Percentiles rank a stretch among this genome's conserved stretches.
phyloP scores from a whole-genome alignment of 2,113 vertebrate genomes.

The Chiloscyllium plagiosum region DNA sequence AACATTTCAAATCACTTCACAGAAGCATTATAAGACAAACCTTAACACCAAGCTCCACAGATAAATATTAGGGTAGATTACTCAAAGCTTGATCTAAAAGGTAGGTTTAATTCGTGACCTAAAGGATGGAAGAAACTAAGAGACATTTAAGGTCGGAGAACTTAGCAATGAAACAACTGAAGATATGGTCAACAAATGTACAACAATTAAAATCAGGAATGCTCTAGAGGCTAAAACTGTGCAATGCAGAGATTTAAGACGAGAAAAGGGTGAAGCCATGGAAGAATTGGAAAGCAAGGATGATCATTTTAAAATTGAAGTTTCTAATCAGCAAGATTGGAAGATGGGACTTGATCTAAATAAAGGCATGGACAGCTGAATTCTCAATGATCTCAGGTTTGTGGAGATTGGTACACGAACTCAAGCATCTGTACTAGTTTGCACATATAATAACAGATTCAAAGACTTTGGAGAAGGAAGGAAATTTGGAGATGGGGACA shows the following conservation, averaged over 20 bases:
- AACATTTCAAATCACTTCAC: background rate
- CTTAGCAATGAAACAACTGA: background rate
- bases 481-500: background rate
- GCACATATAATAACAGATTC: background rate
- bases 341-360: background rate
- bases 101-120: background rate
- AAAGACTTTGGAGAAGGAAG: background rate
- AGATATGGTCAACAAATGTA: too few species aligned
- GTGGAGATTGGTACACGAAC: background rate
- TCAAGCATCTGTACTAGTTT: too few species aligned
- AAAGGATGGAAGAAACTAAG: background rate
- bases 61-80: background rate
- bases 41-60: background rate
- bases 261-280: background rate
- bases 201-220: background rate
- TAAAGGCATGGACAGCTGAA: background rate
- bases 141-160: background rate
- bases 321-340: background rate
- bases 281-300: background rate
- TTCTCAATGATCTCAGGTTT: background rate
- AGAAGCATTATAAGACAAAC: background rate
- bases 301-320: background rate
- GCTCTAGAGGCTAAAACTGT: background rate
- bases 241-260: background rate
- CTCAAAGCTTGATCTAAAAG: background rate